These are phyloP conservation scores for Tylochromis polylepis DNA, from an alignment of 2,113 vertebrate genomes.

Conservation along the genomic window DNA sequence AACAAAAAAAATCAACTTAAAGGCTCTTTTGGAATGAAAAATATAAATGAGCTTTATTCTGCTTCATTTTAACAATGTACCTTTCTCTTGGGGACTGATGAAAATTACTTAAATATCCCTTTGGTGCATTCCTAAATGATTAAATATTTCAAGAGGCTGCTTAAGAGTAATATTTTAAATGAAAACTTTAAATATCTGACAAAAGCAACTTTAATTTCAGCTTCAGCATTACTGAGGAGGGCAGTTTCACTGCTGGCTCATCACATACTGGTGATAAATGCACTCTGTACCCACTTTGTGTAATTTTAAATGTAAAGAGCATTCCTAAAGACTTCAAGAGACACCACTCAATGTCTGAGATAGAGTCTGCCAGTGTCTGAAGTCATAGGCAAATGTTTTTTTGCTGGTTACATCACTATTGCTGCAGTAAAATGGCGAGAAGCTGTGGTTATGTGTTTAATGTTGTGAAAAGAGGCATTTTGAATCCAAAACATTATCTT, in stretches of 20 bases:
- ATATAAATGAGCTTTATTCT: background rate
- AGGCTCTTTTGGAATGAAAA: background rate
- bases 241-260: background rate
- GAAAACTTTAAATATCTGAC: background rate
- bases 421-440: background rate
- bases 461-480: background rate
- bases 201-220: background rate
- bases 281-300: background rate
- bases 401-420: background rate
- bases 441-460: background rate
- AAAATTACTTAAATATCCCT: background rate
- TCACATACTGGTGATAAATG: background rate
- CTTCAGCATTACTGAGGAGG: background rate
- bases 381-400: background rate
- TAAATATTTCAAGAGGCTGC: background rate
- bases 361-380: background rate
- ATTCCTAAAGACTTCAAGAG: background rate
- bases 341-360: background rate
- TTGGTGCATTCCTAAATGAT: background rate
- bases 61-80: background rate
- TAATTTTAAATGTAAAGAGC: background rate
- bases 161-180: background rate
- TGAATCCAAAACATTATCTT: background rate
- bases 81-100: background rate
- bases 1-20: background rate